These are phyloP conservation scores for Bungarus multicinctus DNA, from an alignment of 2,113 vertebrate genomes.

Conservation along the genomic window DNA sequence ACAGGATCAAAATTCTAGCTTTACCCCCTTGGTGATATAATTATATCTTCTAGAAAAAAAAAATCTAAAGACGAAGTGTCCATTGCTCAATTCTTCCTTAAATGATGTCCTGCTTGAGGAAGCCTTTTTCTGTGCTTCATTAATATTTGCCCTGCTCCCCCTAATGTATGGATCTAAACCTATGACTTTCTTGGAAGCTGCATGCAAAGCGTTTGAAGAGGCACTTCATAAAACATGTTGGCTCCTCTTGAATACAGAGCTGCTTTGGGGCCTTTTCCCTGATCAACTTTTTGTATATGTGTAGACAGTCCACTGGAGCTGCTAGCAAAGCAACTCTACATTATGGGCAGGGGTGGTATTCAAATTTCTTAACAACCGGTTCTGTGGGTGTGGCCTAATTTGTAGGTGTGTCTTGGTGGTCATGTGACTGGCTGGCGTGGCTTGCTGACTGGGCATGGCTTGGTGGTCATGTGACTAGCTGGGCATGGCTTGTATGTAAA, in stretches of 20 bases:
- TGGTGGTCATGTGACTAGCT: too few species aligned
- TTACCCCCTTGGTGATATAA: background rate
- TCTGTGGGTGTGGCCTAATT: too few species aligned
- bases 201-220: background rate
- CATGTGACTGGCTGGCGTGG: too few species aligned
- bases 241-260: background rate
- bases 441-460: too few species aligned
- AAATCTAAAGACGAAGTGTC: background rate
- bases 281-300: background rate
- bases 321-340: background rate
- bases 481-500: too few species aligned
- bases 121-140: background rate
- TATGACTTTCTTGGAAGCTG: background rate
- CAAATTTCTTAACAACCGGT: too few species aligned
- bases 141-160: background rate
- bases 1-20: background rate
- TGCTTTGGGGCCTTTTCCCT: background rate
- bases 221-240: background rate
- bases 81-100: background rate
- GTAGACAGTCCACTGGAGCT: background rate
- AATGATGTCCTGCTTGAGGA: background rate
- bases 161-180: background rate
- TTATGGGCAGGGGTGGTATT: background rate
- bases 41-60: background rate
- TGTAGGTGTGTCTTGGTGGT: too few species aligned